Conservation (phyloP, 2,113 vertebrate species). For the Solenodon paradoxus region DNA sequence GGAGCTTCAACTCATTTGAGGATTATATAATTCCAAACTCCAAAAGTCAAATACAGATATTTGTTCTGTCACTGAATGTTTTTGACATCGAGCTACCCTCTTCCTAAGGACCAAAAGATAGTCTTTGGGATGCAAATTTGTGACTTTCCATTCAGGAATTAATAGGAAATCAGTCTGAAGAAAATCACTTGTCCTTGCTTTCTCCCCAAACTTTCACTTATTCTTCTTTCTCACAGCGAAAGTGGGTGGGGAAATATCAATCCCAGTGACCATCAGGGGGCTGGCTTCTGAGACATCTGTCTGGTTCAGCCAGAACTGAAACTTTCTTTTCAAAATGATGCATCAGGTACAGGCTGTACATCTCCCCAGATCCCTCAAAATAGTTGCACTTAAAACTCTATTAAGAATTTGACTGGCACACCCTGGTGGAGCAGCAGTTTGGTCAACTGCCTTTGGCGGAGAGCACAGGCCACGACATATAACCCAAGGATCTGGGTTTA, state of each 20-base stretch:
- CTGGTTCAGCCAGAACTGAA: background rate
- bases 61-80: background rate
- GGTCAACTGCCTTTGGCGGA: too few relatives aligned
- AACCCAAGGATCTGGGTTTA: too few relatives aligned
- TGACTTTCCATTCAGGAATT: background rate
- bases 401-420: background rate
- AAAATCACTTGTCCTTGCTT: background rate
- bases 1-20: background rate
- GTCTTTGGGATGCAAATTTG: background rate
- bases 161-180: background rate
- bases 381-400: background rate
- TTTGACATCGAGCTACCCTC: background rate
- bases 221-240: background rate
- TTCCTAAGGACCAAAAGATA: constrained; percentile 20
- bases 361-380: background rate
- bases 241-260: background rate
- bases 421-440: too few relatives aligned
- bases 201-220: background rate
- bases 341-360: background rate
- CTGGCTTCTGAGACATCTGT: background rate
- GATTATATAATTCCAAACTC: background rate
- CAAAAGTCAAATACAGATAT: background rate
- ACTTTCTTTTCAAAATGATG: background rate
- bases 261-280: background rate
- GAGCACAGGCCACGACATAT: too few relatives aligned